Evolutionary conservation across 53 echinoderm and acorn worm species (phyloP).

Genomic region (Astropecten irregularis): DNA sequence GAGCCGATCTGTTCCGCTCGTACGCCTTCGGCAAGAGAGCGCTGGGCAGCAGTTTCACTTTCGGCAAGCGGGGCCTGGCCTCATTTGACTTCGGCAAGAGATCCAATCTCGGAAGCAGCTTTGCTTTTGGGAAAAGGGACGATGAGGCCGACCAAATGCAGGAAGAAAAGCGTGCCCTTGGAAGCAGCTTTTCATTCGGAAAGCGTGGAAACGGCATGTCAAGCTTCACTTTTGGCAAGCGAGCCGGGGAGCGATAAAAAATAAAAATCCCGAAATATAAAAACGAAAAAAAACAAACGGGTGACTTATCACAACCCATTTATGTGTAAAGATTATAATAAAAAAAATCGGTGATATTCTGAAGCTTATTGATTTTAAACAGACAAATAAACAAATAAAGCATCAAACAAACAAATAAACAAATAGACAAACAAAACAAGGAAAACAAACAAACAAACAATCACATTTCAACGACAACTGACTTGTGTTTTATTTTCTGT

Average conservation of each 20-base stretch:
- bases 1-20: constrained; percentile 7
- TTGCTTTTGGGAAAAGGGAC: neutral
- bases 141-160: neutral
- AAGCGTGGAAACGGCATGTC: constrained; percentile 27
- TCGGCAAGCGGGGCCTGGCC: constrained; percentile 56
- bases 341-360: no score
- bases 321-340: no score
- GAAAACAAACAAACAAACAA: no score
- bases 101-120: neutral
- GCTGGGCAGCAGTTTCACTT: constrained; percentile 28
- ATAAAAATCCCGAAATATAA: no score
- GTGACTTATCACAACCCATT: no score
- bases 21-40: constrained; percentile 51
- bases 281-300: no score
- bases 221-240: constrained; percentile 50
- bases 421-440: no score
- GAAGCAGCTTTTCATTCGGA: constrained; percentile 35
- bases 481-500: no score
- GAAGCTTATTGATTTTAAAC: no score
- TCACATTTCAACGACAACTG: no score
- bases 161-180: constrained; percentile 25
- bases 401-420: no score
- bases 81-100: constrained; percentile 38
- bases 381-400: no score
- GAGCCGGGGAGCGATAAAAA: constrained; percentile 49